These are phyloP conservation scores for Echinarachnius parma DNA, from an alignment of 53 echinoderm and acorn worm genomes.

Conservation along the genomic window DNA sequence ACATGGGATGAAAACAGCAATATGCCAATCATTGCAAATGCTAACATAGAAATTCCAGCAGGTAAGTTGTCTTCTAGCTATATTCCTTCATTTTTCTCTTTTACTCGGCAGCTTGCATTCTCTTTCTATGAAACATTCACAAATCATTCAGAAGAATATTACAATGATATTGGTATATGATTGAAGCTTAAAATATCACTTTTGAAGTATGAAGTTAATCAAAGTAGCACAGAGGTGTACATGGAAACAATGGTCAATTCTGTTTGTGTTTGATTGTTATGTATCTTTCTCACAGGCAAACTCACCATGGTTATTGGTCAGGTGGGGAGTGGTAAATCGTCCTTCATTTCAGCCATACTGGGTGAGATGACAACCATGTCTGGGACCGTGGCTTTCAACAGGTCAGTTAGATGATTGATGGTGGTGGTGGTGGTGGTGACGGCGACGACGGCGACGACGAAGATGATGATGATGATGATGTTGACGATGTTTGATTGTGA, in stretches of 20 bases:
- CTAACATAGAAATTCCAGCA: conserved; percentile 31
- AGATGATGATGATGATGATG: too few species aligned
- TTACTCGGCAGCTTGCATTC: too few species aligned
- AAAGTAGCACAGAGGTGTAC: neutral
- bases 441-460: too few species aligned
- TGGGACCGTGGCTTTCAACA: conserved; percentile 62
- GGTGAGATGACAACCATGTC: conserved; percentile 89
- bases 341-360: conserved; percentile 75
- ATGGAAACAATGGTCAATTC: neutral
- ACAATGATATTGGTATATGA: neutral
- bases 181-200: neutral
- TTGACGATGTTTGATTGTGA: too few species aligned
- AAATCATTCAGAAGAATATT: too few species aligned
- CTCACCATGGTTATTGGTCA: conserved; percentile 92
- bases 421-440: too few species aligned
- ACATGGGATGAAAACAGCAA: conserved; percentile 22
- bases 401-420: too few species aligned
- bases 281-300: conserved; percentile 61
- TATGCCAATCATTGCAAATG: conserved; percentile 7
- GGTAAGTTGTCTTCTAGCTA: neutral
- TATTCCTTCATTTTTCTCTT: neutral
- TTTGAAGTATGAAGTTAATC: neutral
- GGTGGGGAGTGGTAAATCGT: conserved; percentile 91
- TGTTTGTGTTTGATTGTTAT: neutral
- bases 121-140: too few species aligned